Percentiles rank a stretch among this genome's conserved stretches.
phyloP scores from a whole-genome alignment of 2,797 vertebrate species.

The Channallabes apus region DNA sequence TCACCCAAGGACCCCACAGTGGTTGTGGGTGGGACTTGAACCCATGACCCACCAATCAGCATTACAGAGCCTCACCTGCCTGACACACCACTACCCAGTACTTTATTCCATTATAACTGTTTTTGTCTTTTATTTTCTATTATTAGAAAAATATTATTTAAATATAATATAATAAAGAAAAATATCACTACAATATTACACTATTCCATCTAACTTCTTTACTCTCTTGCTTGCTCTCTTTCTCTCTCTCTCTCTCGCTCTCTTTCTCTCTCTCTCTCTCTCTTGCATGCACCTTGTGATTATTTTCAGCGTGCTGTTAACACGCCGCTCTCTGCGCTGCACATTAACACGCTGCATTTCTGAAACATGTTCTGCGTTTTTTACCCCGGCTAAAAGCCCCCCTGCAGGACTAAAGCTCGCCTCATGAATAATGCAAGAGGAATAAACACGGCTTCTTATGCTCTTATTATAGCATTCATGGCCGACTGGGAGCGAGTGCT shows the following conservation, averaged over 20 bases:
- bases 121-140: not conserved
- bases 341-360: constrained; percentile 28
- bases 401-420: constrained; percentile 45
- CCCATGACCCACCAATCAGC: too few relatives aligned
- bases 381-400: constrained; percentile 44
- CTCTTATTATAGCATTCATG: constrained; percentile 49
- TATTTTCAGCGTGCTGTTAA: not conserved
- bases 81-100: not conserved
- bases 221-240: too few relatives aligned
- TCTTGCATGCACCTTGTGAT: not conserved
- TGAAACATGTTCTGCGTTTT: constrained; percentile 11
- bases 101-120: not conserved
- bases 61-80: too few relatives aligned
- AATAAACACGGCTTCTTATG: constrained; percentile 50
- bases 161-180: too few relatives aligned
- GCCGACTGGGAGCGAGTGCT: not conserved
- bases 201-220: too few relatives aligned
- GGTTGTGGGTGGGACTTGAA: too few relatives aligned
- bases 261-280: too few relatives aligned
- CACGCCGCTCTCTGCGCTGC: not conserved
- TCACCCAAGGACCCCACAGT: too few relatives aligned
- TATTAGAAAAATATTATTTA: too few relatives aligned
- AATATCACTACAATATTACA: too few relatives aligned
- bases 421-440: constrained; percentile 54
- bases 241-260: too few relatives aligned